Percentiles rank a stretch among this genome's conserved stretches.
Evolutionary conservation across 2,113 vertebrate species (phyloP).

Genomic region (Pardalotus punctatus): DNA sequence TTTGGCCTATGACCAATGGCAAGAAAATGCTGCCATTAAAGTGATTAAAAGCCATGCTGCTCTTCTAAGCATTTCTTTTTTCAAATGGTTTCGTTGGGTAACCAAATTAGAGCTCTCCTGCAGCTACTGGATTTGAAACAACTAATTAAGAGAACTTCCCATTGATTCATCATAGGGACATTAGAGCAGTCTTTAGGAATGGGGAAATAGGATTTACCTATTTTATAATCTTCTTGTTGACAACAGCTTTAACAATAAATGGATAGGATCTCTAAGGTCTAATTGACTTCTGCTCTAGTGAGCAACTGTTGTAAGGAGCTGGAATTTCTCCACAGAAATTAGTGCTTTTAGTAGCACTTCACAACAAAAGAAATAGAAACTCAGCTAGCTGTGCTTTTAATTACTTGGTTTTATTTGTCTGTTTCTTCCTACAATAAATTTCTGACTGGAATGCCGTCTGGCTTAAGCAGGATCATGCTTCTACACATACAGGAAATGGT

Average conservation of each 20-base stretch:
- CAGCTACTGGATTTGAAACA: slow-evolving; percentile 11
- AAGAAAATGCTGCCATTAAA: slow-evolving; percentile 17
- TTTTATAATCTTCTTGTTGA: background rate
- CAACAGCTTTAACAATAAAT: background rate
- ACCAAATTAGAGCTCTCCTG: slow-evolving; percentile 10
- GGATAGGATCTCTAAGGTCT: background rate
- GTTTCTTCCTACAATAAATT: background rate
- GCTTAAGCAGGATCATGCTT: background rate
- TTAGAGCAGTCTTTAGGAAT: background rate
- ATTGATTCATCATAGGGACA: slow-evolving; percentile 13
- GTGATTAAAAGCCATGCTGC: slow-evolving; percentile 4
- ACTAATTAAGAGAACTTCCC: slow-evolving; percentile 15
- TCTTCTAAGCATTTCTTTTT: background rate
- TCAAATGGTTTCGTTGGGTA: background rate
- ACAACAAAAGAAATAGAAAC: background rate
- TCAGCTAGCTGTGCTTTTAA: background rate
- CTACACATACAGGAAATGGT: background rate
- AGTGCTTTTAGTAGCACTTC: background rate
- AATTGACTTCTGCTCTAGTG: background rate
- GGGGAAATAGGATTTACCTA: background rate
- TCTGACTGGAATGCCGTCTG: background rate
- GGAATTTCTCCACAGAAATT: background rate
- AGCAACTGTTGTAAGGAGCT: background rate
- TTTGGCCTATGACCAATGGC: background rate
- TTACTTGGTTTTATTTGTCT: background rate